phyloP scores from a whole-genome alignment of 2,888 invertebrate species.

The Lepeophtheirus nordmannii region DNA sequence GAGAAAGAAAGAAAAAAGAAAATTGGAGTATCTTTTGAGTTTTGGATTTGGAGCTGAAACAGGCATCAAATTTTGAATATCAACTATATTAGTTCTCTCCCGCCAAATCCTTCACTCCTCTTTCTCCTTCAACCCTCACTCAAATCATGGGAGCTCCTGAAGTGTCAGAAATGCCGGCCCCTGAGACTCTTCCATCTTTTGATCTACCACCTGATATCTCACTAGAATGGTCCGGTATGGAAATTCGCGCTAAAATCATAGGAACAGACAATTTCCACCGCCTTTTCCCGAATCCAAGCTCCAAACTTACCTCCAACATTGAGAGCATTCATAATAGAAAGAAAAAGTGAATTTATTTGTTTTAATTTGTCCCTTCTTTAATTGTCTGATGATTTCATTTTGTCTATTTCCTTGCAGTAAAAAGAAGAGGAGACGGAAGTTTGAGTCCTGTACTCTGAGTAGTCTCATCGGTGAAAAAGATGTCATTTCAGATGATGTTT shows the following conservation, averaged over 20 bases:
- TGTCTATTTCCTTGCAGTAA: not conserved
- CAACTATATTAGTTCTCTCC: no score
- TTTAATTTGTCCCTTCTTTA: not conserved
- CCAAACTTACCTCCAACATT: not conserved
- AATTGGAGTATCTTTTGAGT: no score
- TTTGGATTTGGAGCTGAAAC: no score
- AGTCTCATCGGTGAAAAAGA: not conserved
- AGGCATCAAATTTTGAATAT: no score
- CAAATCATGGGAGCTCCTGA: not conserved
- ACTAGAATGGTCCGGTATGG: not conserved
- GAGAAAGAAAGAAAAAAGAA: no score
- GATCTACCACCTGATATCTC: not conserved
- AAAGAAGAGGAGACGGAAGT: not conserved
- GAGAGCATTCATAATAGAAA: constrained; percentile 1
- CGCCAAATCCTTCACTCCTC: no score
- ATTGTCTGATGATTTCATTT: not conserved
- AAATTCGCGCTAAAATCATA: not conserved
- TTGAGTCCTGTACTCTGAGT: not conserved
- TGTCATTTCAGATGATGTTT: not conserved
- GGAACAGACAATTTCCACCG: not conserved
- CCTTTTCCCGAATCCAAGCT: not conserved
- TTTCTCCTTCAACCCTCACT: no score
- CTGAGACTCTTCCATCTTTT: not conserved
- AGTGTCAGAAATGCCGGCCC: not conserved
- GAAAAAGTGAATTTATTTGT: not conserved